Percentiles rank a stretch among this genome's conserved stretches.
Conservation (phyloP, 2,888 invertebrate species). For the Ceratothoa steindachneri region DNA sequence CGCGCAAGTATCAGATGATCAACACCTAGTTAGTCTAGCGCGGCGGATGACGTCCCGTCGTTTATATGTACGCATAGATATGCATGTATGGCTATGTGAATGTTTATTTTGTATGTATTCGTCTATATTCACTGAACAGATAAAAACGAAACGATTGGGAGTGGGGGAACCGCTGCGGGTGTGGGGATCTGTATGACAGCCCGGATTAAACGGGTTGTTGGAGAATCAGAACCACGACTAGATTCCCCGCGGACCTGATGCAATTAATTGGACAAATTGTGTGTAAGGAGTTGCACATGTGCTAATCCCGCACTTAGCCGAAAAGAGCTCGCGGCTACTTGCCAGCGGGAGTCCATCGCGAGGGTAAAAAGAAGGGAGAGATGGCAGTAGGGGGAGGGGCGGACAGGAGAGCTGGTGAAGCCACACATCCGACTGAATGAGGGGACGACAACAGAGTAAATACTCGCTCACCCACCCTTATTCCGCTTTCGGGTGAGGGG, state of each 20-base stretch:
- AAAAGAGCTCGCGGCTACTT: not conserved
- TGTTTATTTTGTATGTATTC: too few species aligned
- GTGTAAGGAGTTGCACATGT: constrained; percentile 13
- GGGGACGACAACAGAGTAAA: too few species aligned
- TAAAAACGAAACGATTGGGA: too few species aligned
- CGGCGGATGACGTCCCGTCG: too few species aligned
- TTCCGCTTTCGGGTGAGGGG: too few species aligned
- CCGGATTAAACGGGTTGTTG: constrained; percentile 6
- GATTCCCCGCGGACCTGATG: constrained; percentile 5
- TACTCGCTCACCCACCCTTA: too few species aligned
- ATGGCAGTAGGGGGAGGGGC: not conserved
- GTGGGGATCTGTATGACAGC: not conserved
- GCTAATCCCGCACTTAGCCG: constrained; percentile 6
- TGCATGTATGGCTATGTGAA: too few species aligned
- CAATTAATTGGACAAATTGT: constrained; percentile 13
- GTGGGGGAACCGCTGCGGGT: not conserved
- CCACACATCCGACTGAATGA: not conserved
- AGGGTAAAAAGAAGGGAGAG: not conserved
- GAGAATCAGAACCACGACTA: not conserved
- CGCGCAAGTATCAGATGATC: too few species aligned
- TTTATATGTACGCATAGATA: too few species aligned
- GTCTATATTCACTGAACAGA: too few species aligned
- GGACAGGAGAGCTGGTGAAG: not conserved
- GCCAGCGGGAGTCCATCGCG: too few species aligned
- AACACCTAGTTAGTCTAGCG: too few species aligned